Evolutionary conservation across 2,797 vertebrate species (phyloP).

Genomic region (Eulemur albifrons): DNA sequence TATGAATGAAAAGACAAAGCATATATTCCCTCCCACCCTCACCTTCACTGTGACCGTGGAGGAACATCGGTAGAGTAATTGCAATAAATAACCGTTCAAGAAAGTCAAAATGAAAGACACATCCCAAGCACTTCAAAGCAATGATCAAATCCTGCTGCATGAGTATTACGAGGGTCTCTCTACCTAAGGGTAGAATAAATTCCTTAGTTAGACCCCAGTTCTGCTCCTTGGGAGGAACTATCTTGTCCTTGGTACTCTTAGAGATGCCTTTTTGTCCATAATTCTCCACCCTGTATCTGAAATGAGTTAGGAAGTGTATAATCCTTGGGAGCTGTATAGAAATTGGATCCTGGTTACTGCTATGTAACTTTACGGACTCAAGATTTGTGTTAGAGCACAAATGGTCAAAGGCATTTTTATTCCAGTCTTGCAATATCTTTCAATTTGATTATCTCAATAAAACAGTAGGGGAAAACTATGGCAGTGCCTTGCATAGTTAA

Average conservation of each 20-base stretch:
- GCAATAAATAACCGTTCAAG: neutral
- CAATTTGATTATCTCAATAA: neutral
- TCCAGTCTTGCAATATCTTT: neutral
- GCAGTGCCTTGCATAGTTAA: neutral
- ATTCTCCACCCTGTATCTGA: neutral
- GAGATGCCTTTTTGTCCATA: neutral
- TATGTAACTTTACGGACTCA: neutral
- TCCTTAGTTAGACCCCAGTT: neutral
- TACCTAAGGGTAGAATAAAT: accelerated
- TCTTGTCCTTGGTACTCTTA: neutral
- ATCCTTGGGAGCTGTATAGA: neutral
- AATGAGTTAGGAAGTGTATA: neutral
- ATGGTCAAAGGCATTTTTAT: neutral
- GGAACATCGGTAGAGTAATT: neutral
- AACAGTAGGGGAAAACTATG: neutral
- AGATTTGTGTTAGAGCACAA: neutral
- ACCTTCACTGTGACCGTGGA: neutral
- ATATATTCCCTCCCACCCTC: neutral
- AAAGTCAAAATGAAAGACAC: neutral
- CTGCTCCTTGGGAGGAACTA: neutral
- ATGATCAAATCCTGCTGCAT: neutral
- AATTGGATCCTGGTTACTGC: neutral
- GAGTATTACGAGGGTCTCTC: neutral
- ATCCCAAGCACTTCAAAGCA: neutral
- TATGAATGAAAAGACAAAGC: neutral